A percentile compares a stretch with the other conserved stretches of the same genome.
Conservation (phyloP, 2,113 vertebrate genomes). For the Vidua macroura region DNA sequence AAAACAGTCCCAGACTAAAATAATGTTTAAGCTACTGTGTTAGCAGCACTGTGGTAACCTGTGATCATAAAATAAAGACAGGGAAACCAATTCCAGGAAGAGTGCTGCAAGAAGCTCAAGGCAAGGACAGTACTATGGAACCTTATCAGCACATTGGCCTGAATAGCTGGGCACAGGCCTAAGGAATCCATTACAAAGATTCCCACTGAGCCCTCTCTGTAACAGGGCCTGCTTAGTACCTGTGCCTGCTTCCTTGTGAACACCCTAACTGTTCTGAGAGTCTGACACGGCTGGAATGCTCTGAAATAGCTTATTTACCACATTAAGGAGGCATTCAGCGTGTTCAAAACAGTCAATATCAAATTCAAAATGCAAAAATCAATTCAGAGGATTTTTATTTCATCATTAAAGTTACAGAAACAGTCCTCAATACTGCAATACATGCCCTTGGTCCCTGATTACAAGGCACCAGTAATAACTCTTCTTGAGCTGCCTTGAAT, state of each 20-base stretch:
- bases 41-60: background rate
- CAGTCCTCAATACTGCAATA: background rate
- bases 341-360: background rate
- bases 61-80: background rate
- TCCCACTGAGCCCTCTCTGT: background rate
- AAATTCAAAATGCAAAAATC: background rate
- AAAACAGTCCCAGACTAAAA: background rate
- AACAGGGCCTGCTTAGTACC: background rate
- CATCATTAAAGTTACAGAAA: background rate
- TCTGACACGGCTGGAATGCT: background rate
- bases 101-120: background rate
- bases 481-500: background rate
- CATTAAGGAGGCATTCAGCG: background rate
- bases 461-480: background rate
- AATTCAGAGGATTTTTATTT: background rate
- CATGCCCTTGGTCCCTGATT: background rate
- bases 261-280: background rate
- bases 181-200: background rate
- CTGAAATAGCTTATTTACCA: background rate
- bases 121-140: background rate
- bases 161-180: background rate
- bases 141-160: background rate
- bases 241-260: background rate
- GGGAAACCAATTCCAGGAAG: background rate
- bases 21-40: background rate